A percentile compares a stretch with the other conserved stretches of the same genome.
These are phyloP conservation scores for Passer montanus DNA, from an alignment of 2,113 vertebrate genomes.

Conservation along the genomic window DNA sequence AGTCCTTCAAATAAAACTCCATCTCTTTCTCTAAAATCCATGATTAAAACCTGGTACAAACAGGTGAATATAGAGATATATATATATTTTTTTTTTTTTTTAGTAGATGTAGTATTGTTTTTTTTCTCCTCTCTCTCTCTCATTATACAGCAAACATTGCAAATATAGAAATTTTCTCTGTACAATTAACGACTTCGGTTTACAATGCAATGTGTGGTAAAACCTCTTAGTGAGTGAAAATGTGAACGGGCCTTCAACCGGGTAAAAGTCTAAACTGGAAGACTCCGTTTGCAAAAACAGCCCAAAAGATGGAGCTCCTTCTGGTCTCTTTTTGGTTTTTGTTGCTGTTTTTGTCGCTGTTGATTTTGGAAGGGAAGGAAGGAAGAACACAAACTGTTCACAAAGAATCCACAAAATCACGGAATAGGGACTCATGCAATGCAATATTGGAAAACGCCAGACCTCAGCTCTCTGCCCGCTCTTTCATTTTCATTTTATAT, in stretches of 20 bases:
- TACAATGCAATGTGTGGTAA: constrained; percentile 60
- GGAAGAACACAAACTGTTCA: constrained; percentile 78
- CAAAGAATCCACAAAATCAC: constrained; percentile 89
- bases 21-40: constrained; percentile 74
- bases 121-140: constrained; percentile 74
- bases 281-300: constrained; percentile 73
- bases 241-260: constrained; percentile 65
- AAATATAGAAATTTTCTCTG: constrained; percentile 97
- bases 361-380: constrained; percentile 75
- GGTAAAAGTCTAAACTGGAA: constrained; percentile 72
- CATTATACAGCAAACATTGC: constrained; percentile 91
- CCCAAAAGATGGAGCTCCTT: constrained; percentile 45
- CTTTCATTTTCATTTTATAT: constrained; percentile 59
- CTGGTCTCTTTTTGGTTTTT: constrained; percentile 30
- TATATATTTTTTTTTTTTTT: constrained; percentile 60
- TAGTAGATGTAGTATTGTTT: constrained; percentile 78
- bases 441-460: constrained; percentile 80
- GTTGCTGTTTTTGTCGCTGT: constrained; percentile 62
- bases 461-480: constrained; percentile 55
- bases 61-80: constrained; percentile 71
- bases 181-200: constrained; percentile 80
- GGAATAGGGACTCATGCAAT: constrained; percentile 85
- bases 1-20: constrained; percentile 42
- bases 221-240: constrained; percentile 63
- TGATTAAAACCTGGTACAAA: constrained; percentile 85